Evolutionary conservation across 1,140 invertebrate species (phyloP), one percentile per base, ranked within the genome.

Genomic region (Leptinotarsa lineolata): DNA sequence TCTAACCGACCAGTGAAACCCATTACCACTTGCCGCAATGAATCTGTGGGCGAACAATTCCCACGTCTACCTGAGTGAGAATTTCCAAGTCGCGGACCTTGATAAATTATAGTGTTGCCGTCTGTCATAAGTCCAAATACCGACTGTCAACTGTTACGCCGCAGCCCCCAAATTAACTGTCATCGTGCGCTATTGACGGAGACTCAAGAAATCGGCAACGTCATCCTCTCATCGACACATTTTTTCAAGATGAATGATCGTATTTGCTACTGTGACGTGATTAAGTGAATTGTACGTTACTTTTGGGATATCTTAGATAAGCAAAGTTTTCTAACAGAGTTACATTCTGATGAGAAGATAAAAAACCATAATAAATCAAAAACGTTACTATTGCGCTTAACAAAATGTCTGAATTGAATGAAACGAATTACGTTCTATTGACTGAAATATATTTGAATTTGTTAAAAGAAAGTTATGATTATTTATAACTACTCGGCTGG

Each of bases 51-150:
- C 24, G 20, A 46, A 15, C 22, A 16, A 70, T 72, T 72, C 70
- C 70, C 70, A 67, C 61, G 64, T 72, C 70, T 75, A 75, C 74
- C 74, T 75, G 74, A 69, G 48, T 21, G 30, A 70, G 59, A 70
- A 70, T 70, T 70, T 70, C 24, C 70, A 46, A 46, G n/a, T 64
- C 66, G 74, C 74, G 66, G 66, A 30, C 69, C 66, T 64, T 72
- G 70, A 75, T 75, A 76, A 76, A 76, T 76, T 76, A 76, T 69
- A 76, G 74, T 60, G 74, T 73, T 68, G 68, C 74, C 74, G 59
- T 63, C 74, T 73, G 70, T 72, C 71, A 73, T 72, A 75, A 73
- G 61, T 48, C 72, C 74, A 69, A 76, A 76, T 70, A 76, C 74
- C 74, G 74, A 76, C 67, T 76, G 74, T 76, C 74, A 76, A 76